Percentiles rank a stretch among this genome's conserved stretches.
phyloP scores from a whole-genome alignment of 1,140 invertebrate genomes.

The Halesus radiatus region DNA sequence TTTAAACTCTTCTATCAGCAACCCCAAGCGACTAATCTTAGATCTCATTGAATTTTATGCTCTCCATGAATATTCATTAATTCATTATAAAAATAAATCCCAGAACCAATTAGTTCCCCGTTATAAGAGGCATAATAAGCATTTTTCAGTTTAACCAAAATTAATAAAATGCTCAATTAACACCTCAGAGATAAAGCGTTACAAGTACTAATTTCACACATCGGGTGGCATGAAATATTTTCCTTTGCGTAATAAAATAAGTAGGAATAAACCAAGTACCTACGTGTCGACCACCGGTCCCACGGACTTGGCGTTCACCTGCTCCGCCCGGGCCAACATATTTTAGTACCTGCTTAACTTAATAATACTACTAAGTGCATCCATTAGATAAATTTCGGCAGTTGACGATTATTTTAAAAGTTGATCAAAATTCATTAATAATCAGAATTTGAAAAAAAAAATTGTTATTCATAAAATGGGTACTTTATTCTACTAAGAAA shows the following conservation, averaged over 20 bases:
- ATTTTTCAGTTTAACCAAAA: constrained; percentile 11
- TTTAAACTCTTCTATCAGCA: no score
- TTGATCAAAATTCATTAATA: no score
- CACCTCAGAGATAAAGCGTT: constrained; percentile 43
- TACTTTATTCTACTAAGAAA: no score
- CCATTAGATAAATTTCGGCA: no score
- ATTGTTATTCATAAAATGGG: no score
- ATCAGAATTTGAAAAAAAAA: no score
- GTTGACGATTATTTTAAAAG: no score
- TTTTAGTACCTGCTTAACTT: no score
- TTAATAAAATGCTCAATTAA: constrained; percentile 47
- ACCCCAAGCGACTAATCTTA: no score
- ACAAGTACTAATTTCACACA: constrained; percentile 48
- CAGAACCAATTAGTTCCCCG: constrained; percentile 31
- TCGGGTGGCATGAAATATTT: constrained; percentile 42
- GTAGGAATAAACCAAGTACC: background rate
- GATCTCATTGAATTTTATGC: background rate
- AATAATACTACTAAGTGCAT: no score
- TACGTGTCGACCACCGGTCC: background rate
- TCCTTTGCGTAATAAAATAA: background rate
- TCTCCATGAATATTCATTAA: background rate
- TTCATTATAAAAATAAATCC: constrained; percentile 24
- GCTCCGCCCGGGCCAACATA: no score
- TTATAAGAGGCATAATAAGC: constrained; percentile 35
- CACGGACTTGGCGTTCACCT: no score